Conservation (phyloP, 64 coral and sea anemone species). For the Dendronephthya gigantea region DNA sequence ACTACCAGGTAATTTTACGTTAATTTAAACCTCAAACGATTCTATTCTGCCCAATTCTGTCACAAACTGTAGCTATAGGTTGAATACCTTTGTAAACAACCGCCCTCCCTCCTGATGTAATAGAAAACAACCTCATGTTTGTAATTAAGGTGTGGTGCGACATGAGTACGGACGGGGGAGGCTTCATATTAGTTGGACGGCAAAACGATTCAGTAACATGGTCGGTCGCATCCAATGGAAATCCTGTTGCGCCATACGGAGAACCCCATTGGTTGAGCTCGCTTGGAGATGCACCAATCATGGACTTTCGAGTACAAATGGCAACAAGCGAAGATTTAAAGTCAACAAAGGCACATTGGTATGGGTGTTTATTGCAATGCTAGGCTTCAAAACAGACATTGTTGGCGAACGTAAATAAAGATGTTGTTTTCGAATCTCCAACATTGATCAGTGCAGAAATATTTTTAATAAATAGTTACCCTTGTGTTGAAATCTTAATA, state of each 20-base stretch:
- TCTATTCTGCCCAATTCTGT: no score
- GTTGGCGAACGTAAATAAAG: no score
- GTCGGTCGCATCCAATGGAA: not conserved
- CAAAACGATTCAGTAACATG: not conserved
- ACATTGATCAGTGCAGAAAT: no score
- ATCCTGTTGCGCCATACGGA: not conserved
- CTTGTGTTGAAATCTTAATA: no score
- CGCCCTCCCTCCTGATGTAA: no score
- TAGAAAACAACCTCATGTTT: no score
- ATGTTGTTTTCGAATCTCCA: no score
- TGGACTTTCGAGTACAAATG: not conserved
- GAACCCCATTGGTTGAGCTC: slow-evolving; percentile 2
- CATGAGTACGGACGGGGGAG: not conserved
- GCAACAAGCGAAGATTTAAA: not conserved
- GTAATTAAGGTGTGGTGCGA: not conserved
- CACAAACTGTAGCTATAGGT: no score
- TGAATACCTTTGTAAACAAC: no score
- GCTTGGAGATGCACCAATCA: not conserved
- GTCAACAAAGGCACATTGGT: not conserved
- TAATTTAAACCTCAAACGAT: no score
- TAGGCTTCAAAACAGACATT: no score
- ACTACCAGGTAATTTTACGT: not conserved
- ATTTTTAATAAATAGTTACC: no score
- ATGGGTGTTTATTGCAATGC: not conserved
- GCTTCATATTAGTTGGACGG: not conserved